phyloP scores from a whole-genome alignment of 2,888 invertebrate genomes.

The Drosophila affinis region DNA sequence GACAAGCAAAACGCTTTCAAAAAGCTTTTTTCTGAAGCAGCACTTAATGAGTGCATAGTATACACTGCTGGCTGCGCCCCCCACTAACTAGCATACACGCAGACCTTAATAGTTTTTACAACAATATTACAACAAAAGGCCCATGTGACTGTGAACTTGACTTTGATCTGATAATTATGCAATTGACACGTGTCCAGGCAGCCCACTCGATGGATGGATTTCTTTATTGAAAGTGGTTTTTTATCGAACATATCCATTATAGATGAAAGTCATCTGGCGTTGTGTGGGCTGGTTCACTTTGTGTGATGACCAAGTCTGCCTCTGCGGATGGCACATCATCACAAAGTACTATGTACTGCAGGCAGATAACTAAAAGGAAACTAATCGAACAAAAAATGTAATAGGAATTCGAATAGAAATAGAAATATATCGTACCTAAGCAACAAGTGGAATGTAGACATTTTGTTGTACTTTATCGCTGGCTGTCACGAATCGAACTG shows the following conservation, averaged over 20 bases:
- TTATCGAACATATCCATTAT: slow-evolving; percentile 3
- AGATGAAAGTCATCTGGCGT: slow-evolving; percentile 38
- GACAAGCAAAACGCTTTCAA: slow-evolving; percentile 6
- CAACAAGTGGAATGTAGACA: slow-evolving; percentile 28
- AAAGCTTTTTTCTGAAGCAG: slow-evolving; percentile 13
- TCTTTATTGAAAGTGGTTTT: not conserved
- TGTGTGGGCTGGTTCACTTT: slow-evolving; percentile 33
- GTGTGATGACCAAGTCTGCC: slow-evolving; percentile 30
- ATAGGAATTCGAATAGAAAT: too few species aligned
- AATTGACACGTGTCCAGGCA: slow-evolving; percentile 1
- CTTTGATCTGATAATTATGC: slow-evolving; percentile 17
- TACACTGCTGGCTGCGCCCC: not conserved
- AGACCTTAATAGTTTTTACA: not conserved
- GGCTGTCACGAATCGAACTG: slow-evolving; percentile 13
- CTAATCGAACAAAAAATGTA: not conserved
- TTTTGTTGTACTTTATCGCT: slow-evolving; percentile 8
- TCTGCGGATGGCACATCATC: slow-evolving; percentile 44
- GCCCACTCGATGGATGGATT: slow-evolving; percentile 13
- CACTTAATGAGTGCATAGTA: slow-evolving; percentile 3
- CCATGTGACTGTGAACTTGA: slow-evolving; percentile 37
- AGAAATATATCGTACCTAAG: slow-evolving; percentile 8
- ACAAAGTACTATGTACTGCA: slow-evolving; percentile 4
- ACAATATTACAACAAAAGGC: not conserved
- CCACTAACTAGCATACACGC: not conserved
- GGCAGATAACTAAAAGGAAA: slow-evolving; percentile 16